phyloP scores from a whole-genome alignment of 2,888 invertebrate species.

The Mesochorus sp. region DNA sequence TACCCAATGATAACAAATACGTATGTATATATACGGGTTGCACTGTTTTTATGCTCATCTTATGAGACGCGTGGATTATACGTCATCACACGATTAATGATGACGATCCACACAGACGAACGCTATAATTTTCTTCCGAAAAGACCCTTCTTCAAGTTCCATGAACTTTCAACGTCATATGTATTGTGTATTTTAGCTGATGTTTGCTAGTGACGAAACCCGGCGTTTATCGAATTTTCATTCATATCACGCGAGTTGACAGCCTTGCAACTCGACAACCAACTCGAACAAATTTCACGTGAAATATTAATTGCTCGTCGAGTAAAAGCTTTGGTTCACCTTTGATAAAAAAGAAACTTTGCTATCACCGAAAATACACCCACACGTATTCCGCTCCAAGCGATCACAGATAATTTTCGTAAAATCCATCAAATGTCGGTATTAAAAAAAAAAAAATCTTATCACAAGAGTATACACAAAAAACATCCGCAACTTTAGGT shows the following conservation, averaged over 20 bases:
- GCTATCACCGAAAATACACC: no score
- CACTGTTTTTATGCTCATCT: slow-evolving; percentile 2
- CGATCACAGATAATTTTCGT: background rate
- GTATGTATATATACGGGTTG: background rate
- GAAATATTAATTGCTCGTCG: background rate
- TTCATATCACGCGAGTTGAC: background rate
- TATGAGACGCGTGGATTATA: background rate
- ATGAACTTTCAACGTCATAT: slow-evolving; percentile 15
- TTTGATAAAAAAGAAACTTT: no score
- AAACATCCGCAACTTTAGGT: slow-evolving; percentile 4
- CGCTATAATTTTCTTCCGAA: background rate
- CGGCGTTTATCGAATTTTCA: background rate
- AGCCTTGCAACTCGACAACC: background rate
- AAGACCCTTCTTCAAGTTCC: slow-evolving; percentile 15
- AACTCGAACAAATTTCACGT: no score
- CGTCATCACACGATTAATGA: slow-evolving; percentile 21
- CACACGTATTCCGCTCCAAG: background rate
- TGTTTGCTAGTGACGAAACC: background rate
- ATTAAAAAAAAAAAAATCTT: background rate
- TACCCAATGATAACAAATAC: background rate
- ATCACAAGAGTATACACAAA: background rate
- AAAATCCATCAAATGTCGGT: background rate
- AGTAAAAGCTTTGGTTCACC: no score
- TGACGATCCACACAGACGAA: background rate
- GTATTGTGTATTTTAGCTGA: background rate